These are phyloP conservation scores for Timema cristinae DNA, from an alignment of 2,888 invertebrate genomes.

Conservation along the genomic window DNA sequence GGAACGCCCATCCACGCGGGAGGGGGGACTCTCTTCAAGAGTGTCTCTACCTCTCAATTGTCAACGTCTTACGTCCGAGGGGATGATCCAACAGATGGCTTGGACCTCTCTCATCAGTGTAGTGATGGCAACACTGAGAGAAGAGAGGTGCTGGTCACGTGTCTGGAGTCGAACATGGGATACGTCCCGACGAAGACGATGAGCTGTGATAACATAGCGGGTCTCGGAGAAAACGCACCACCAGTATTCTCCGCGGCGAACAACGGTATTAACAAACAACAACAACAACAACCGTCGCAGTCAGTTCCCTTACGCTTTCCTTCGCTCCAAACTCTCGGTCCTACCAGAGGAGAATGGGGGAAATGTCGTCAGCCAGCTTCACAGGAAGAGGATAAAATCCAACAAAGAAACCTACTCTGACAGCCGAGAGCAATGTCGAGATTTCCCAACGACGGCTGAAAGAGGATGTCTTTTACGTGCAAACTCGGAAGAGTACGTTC, in stretches of 20 bases:
- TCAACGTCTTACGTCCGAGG: conserved; percentile 60
- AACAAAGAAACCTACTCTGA: conserved; percentile 54
- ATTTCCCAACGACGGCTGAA: not conserved
- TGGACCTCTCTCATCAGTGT: conserved; percentile 50
- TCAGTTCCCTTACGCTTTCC: conserved; percentile 72
- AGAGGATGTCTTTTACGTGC: conserved; percentile 48
- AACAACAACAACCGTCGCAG: conserved; percentile 47
- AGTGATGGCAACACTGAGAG: conserved; percentile 1
- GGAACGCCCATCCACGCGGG: conserved; percentile 18
- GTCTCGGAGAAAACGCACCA: conserved; percentile 48
- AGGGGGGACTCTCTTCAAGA: conserved; percentile 55
- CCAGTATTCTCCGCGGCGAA: conserved; percentile 32
- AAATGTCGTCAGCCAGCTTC: conserved; percentile 49
- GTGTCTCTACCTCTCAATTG: conserved; percentile 66
- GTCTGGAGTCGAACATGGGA: conserved; percentile 42
- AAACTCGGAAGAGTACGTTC: conserved; percentile 58
- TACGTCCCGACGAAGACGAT: conserved; percentile 59
- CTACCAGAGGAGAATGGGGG: conserved; percentile 64
- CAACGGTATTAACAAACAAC: not conserved
- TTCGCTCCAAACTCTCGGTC: conserved; percentile 70
- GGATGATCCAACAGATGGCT: conserved; percentile 75
- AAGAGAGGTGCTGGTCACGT: not conserved
- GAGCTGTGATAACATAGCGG: conserved; percentile 69
- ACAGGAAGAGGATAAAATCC: conserved; percentile 39
- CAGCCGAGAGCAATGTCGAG: conserved; percentile 42